Evolutionary conservation across 2,113 vertebrate species (phyloP).

Genomic region (Silurus asotus): DNA sequence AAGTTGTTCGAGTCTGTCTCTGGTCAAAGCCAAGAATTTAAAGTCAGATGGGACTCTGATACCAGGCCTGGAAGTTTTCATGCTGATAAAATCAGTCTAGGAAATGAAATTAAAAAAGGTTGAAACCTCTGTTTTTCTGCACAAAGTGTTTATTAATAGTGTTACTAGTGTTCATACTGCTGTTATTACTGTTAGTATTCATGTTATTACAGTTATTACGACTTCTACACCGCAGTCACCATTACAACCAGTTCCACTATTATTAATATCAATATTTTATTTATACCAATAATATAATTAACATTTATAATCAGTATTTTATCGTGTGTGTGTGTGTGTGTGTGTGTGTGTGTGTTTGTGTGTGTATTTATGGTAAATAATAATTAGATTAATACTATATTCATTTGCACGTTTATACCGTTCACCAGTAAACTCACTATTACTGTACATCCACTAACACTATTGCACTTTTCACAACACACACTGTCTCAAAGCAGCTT

Average conservation of each 20-base stretch:
- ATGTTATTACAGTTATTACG: not conserved
- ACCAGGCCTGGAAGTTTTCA: not conserved
- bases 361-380: no score
- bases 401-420: no score
- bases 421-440: no score
- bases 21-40: slow-evolving; percentile 7
- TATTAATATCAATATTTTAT: no score
- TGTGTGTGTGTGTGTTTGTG: no score
- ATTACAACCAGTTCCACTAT: not conserved
- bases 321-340: no score
- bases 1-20: not conserved
- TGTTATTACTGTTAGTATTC: not conserved
- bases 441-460: not conserved
- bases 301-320: no score
- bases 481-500: no score
- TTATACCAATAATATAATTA: no score
- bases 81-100: not conserved
- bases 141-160: not conserved
- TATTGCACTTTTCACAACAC: not conserved
- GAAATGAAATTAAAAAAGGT: not conserved
- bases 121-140: not conserved
- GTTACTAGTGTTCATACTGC: not conserved
- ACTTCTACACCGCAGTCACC: not conserved
- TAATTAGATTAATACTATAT: no score
- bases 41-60: slow-evolving; percentile 5